Evolutionary conservation across 2,888 invertebrate species (phyloP), one percentile per base, ranked within the genome.

Genomic region (Danaus chrysippus): DNA sequence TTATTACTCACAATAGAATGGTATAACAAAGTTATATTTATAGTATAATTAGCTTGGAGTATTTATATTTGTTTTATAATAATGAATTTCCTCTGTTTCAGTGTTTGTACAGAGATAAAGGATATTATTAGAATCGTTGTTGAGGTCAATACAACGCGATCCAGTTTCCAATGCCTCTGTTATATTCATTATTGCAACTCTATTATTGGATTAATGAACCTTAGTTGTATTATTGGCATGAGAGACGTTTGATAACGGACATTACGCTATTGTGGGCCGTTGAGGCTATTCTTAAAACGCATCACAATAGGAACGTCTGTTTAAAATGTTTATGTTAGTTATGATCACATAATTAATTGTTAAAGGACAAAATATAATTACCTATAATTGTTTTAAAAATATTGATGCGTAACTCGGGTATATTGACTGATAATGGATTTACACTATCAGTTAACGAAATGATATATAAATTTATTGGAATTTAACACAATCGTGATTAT

Each of bases 201-300:
- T 77, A 74, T 78, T 79, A 81, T 81, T 76, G 80, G 81, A 83
- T 79, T 86, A 81, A 81, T 84, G 81, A 83, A 82, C 82, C 73
- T 76, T 71, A 70, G 70, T 73, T 63, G 66, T 70, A 74, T 73
- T 73, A 71, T 71, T 68, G 68, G 68, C 67, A 66, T 60, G 62
- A 63, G 63, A 67, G 64, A 62, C 58, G 68, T 56, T 19, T 55
- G 69, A 69, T 68, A 69, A 64, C 64, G 64, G 44, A 56, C 58
- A 63, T 64, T 61, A 64, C 65, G 65, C 58, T 61, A 65, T 66
- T 66, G 68, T 68, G 55, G 65, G 68, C 66, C 62, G 59, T 49
- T 49, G 49, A 53, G 57, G 57, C 58, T 67, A 67, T 64, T 67
- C 63, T 62, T 64, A 62, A 56, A 56, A 10, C 44, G 44, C 44